These are phyloP conservation scores for Pristionchus entomophagus DNA, from an alignment of 2,888 invertebrate species.

Conservation along the genomic window DNA sequence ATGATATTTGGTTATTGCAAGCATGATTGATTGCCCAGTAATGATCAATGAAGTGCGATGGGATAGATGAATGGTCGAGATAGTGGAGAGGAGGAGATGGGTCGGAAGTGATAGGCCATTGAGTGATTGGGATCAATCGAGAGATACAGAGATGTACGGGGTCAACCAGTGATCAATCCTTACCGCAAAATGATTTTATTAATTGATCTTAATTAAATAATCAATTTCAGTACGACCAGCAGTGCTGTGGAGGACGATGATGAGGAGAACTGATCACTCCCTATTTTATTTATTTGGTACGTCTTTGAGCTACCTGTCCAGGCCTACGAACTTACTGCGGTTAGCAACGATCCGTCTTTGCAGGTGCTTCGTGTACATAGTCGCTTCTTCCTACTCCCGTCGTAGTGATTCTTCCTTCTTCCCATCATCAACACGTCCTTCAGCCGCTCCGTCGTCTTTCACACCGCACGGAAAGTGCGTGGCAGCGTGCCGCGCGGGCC, in stretches of 20 bases:
- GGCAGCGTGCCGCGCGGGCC: neutral
- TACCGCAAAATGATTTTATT: neutral
- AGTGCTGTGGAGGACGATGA: neutral
- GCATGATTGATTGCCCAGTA: too few relatives aligned
- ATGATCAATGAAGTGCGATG: neutral
- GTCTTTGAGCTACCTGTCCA: neutral
- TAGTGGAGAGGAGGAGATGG: neutral
- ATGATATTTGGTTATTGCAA: too few relatives aligned
- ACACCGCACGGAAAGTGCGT: neutral
- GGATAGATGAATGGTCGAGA: conserved; percentile 23
- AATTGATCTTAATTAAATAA: conserved; percentile 8
- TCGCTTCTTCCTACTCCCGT: neutral
- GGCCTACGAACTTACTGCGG: neutral
- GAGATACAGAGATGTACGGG: neutral
- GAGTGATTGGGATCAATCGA: conserved; percentile 32
- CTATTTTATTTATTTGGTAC: conserved; percentile 16
- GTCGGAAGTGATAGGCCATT: conserved; percentile 14
- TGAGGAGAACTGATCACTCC: conserved; percentile 21
- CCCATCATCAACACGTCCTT: neutral
- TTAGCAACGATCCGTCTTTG: conserved; percentile 18
- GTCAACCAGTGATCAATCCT: neutral
- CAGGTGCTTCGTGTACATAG: conserved; percentile 39
- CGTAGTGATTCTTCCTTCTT: conserved; percentile 16
- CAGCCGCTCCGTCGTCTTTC: conserved; percentile 25
- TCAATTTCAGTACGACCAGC: conserved; percentile 5